These are phyloP conservation scores for Eupithecia centaureata DNA, from an alignment of 2,888 invertebrate genomes.

Conservation along the genomic window DNA sequence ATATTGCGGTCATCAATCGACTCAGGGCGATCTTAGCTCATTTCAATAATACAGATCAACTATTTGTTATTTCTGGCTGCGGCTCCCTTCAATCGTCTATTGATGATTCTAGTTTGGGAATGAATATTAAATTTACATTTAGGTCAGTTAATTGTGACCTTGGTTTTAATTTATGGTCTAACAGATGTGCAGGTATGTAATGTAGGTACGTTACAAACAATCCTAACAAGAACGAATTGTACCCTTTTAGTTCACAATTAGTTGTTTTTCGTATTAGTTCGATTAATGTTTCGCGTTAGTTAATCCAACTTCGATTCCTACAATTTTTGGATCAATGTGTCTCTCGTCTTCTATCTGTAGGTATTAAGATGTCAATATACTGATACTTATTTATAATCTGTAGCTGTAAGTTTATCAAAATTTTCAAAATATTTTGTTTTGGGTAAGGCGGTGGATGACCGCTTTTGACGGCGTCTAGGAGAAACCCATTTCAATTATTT, in stretches of 20 bases:
- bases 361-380: too few species aligned
- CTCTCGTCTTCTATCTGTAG: not conserved
- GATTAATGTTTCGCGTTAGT: not conserved
- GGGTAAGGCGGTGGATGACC: too few species aligned
- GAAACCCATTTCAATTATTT: too few species aligned
- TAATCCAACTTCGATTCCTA: conserved; percentile 5
- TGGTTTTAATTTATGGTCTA: too few species aligned
- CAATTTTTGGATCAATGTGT: conserved; percentile 18
- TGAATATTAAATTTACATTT: not conserved
- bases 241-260: too few species aligned
- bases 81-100: conserved; percentile 6
- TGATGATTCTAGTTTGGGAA: not conserved
- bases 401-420: too few species aligned
- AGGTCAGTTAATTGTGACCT: not conserved
- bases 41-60: conserved; percentile 20
- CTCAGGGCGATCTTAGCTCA: conserved; percentile 21
- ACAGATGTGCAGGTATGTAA: too few species aligned
- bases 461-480: too few species aligned
- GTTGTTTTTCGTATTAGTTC: conserved; percentile 3
- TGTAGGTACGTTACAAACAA: too few species aligned
- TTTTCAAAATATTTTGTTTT: too few species aligned
- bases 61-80: conserved; percentile 16
- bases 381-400: too few species aligned
- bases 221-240: too few species aligned
- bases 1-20: conserved; percentile 28